Percentiles rank a stretch among this genome's conserved stretches.
phyloP scores from a whole-genome alignment of 2,888 invertebrate species.

The Tachystola acroxantha region DNA sequence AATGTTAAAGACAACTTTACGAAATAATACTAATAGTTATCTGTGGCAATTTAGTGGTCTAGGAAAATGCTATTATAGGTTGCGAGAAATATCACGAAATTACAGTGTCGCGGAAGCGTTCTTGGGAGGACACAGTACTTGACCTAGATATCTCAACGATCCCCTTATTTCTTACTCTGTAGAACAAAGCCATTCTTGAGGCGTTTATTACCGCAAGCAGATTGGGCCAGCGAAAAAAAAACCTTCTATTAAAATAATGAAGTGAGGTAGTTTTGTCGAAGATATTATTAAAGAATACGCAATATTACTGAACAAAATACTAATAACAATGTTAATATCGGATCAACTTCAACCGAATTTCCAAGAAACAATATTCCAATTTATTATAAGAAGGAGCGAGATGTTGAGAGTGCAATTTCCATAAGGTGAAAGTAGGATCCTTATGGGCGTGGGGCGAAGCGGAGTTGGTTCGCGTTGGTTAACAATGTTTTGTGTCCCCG shows the following conservation, averaged over 20 bases:
- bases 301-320: neutral
- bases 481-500: constrained; percentile 21
- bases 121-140: constrained; percentile 24
- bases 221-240: neutral
- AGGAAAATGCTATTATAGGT: too few relatives aligned
- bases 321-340: constrained; percentile 10
- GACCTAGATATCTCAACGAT: constrained; percentile 34
- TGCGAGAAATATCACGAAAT: constrained; percentile 31
- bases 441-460: constrained; percentile 23
- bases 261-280: neutral
- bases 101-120: constrained; percentile 21
- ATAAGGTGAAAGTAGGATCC: constrained; percentile 32
- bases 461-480: constrained; percentile 27
- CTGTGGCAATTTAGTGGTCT: too few relatives aligned
- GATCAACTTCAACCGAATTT: constrained; percentile 12
- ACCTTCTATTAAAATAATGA: neutral
- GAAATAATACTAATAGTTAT: too few relatives aligned
- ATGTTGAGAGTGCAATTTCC: constrained; percentile 30
- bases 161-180: neutral
- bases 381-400: constrained; percentile 24
- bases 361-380: constrained; percentile 21
- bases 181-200: neutral
- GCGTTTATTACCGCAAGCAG: neutral
- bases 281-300: neutral
- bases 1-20: too few relatives aligned